Evolutionary conservation across 2,888 invertebrate genomes (phyloP).

Genomic region (Scrobipalpa costella): DNA sequence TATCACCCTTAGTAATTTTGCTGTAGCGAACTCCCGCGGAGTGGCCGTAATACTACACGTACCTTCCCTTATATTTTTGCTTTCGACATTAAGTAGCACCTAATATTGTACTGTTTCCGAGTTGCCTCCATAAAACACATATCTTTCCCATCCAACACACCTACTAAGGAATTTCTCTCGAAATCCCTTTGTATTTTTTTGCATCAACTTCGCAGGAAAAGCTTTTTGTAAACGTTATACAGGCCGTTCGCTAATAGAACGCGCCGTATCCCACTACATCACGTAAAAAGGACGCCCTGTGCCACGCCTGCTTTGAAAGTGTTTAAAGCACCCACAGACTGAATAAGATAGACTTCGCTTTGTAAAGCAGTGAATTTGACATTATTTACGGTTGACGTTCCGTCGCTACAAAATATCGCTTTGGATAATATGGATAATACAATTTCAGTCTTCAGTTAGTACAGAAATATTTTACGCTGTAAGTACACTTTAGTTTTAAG

Average conservation of each 20-base stretch:
- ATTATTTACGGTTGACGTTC: no score
- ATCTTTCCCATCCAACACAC: not conserved
- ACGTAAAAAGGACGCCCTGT: slow-evolving; percentile 16
- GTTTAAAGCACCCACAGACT: slow-evolving; percentile 14
- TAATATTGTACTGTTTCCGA: not conserved
- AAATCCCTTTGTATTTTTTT: slow-evolving; percentile 4
- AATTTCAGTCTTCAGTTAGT: no score
- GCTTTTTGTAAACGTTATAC: slow-evolving; percentile 24
- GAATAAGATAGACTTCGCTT: not conserved
- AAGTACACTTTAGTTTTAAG: no score
- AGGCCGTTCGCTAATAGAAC: slow-evolving; percentile 27
- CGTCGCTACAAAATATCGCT: no score
- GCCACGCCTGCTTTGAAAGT: slow-evolving; percentile 26
- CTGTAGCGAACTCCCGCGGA: no score
- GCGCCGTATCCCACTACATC: slow-evolving; percentile 21
- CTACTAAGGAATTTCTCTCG: not conserved
- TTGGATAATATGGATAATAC: no score
- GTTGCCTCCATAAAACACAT: not conserved
- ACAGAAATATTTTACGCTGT: no score
- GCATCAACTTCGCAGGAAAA: slow-evolving; percentile 15
- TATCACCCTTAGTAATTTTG: no score
- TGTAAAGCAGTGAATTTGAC: no score
- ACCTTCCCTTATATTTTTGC: no score
- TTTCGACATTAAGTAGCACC: no score
- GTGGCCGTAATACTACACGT: no score